These are phyloP conservation scores for Heliornis fulica DNA, from an alignment of 2,113 vertebrate species.

Conservation along the genomic window DNA sequence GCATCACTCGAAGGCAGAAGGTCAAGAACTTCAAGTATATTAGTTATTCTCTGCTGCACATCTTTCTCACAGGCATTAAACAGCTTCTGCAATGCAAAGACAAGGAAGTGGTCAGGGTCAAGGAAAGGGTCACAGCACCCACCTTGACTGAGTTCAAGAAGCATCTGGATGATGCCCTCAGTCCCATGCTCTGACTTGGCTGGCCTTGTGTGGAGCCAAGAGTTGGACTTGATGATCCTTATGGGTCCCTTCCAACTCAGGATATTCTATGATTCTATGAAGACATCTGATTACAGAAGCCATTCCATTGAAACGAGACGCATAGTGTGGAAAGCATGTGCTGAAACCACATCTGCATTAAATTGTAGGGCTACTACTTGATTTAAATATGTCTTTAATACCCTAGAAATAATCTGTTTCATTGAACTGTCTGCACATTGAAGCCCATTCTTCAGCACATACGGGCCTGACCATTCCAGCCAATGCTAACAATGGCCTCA, in stretches of 20 bases:
- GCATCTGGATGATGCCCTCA: too few relatives aligned
- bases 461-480: background rate
- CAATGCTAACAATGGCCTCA: background rate
- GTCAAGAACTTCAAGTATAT: background rate
- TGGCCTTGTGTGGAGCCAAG: too few relatives aligned
- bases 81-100: background rate
- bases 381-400: background rate
- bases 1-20: rapidly evolving
- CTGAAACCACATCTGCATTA: background rate
- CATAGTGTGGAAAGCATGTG: background rate
- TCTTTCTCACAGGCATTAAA: background rate
- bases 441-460: background rate
- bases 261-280: too few relatives aligned
- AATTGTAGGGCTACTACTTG: background rate
- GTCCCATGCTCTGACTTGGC: too few relatives aligned
- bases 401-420: background rate
- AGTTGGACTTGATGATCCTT: too few relatives aligned
- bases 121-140: too few relatives aligned
- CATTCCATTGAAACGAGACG: background rate
- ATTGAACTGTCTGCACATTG: background rate
- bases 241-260: too few relatives aligned
- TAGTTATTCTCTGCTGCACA: rapidly evolving
- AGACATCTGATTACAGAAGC: background rate
- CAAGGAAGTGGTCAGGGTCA: too few relatives aligned
- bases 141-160: too few relatives aligned